Conservation (phyloP, 1,140 invertebrate genomes). For the Drosophila chauvacae region DNA sequence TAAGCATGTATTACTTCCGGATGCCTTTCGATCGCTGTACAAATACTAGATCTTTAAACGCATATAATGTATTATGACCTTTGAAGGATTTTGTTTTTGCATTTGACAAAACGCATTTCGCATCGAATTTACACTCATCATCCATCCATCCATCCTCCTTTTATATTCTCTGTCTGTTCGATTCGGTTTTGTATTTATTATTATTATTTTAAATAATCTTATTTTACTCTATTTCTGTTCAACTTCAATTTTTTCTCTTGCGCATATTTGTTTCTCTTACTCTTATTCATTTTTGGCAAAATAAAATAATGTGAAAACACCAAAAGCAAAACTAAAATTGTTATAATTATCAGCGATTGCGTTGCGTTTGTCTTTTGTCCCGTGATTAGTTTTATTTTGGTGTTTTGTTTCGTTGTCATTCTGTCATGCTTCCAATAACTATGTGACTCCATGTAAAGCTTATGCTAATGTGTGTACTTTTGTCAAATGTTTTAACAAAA, state of each 20-base stretch:
- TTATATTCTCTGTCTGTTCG: constrained; percentile 53
- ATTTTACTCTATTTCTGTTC: constrained; percentile 65
- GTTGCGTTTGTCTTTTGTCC: constrained; percentile 31
- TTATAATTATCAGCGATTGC: constrained; percentile 54
- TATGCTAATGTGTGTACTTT: constrained; percentile 70
- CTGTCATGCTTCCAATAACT: constrained; percentile 31
- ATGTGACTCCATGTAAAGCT: constrained; percentile 42
- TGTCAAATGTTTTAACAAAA: constrained; percentile 81
- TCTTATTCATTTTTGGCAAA: constrained; percentile 56
- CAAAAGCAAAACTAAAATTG: constrained; percentile 69
- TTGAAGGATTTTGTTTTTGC: constrained; percentile 74
- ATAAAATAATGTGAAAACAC: constrained; percentile 70
- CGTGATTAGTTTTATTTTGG: constrained; percentile 53
- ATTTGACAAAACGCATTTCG: constrained; percentile 81
- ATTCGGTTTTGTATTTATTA: constrained; percentile 42
- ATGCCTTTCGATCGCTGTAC: constrained; percentile 51
- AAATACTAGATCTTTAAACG: constrained; percentile 39
- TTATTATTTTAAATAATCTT: constrained; percentile 65
- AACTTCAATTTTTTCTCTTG: constrained; percentile 21
- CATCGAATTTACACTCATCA: constrained; percentile 56
- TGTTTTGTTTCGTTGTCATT: constrained; percentile 68
- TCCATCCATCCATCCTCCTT: constrained; percentile 35
- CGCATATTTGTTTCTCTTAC: constrained; percentile 25
- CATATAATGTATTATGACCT: constrained; percentile 53
- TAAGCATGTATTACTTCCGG: constrained; percentile 35